Base-by-base conservation (phyloP, 2,888 invertebrate genomes). In the Creontiades dilutus region DNA sequence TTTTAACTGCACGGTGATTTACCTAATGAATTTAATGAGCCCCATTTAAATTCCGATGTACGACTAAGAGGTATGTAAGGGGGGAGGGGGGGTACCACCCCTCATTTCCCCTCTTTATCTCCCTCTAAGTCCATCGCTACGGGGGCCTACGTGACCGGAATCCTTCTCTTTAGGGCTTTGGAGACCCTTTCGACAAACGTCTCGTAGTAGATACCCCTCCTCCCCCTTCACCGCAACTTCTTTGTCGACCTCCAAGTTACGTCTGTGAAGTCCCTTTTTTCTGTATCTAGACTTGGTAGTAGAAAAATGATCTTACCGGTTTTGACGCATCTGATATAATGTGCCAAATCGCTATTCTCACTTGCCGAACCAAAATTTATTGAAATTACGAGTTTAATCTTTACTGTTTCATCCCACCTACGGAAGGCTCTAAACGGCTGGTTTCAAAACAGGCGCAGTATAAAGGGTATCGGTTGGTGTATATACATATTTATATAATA, bases 1-100 rank as follows among this genome's bases (percentile, higher is more conserved):
- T 27, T 76, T 76, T 47, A 48, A 82, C 82, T 23, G 82, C 82
- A 47, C 47, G 28, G 82, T 82, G 82, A 82, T 82, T 82, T 82
- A 82, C 82, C 48, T 82, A 82, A 82, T 82, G 82, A 48, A 82
- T 82, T 82, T 82, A 82, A 82, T 82, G 82, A 82, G 48, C 82
- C 27, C 80, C 82, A 82, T 82, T 82, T 82, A 82, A 82, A 82
- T 82, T 82, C 82, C 82, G 46, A 23, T 23, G 82, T 48, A 48
- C 7, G 1, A 28, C 27, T 9, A 19, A n/a, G 61, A 61, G 3
- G 61, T 3, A 2, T 28, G 19, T 19, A n/a, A 19, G 61, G 19
- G n/a, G 61, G 61, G n/a, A 19, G 19, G 61, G 61, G 9, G 14
- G n/a, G 7, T 61, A 9, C 16, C 61, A 2, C 61, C 19, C 52